Percentiles rank a stretch among this genome's conserved stretches.
Evolutionary conservation across 1,140 invertebrate species (phyloP).

Genomic region (Agraylea sexmaculata): DNA sequence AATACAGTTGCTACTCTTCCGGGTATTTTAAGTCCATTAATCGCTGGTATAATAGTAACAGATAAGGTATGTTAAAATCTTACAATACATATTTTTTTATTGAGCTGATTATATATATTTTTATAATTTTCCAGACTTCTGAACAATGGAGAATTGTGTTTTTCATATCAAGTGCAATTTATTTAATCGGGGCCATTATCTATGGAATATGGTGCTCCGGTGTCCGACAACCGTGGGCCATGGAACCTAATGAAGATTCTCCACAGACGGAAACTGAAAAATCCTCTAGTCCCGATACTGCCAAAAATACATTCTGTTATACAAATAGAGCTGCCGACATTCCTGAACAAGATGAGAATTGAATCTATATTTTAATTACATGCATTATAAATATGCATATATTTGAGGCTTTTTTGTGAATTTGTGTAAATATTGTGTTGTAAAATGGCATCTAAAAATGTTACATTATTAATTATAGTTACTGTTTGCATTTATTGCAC

Average conservation of each 20-base stretch:
- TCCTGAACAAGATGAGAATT: constrained; percentile 18
- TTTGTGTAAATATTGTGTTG: constrained; percentile 9
- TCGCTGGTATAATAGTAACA: constrained; percentile 66
- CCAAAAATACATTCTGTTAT: constrained; percentile 23
- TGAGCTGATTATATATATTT: constrained; percentile 10
- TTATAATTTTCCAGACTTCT: constrained; percentile 44
- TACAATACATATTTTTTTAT: constrained; percentile 2
- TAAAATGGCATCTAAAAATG: too few relatives aligned
- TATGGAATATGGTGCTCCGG: constrained; percentile 73
- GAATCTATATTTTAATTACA: constrained; percentile 3
- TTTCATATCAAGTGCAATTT: constrained; percentile 66
- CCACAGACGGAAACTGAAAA: constrained; percentile 17
- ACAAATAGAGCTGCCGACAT: constrained; percentile 32
- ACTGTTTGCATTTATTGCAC: too few relatives aligned
- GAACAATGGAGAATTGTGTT: constrained; percentile 75
- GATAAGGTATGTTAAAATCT: constrained; percentile 42
- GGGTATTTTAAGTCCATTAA: constrained; percentile 70
- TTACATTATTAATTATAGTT: too few relatives aligned
- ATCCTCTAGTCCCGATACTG: constrained; percentile 13
- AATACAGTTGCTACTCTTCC: constrained; percentile 82
- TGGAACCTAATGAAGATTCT: constrained; percentile 30
- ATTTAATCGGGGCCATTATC: constrained; percentile 62
- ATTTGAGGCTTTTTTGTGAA: constrained; percentile 1
- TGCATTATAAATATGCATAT: constrained; percentile 7
- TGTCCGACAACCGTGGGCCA: constrained; percentile 67